Base-by-base conservation (phyloP, 2,113 vertebrate species). In the Ammospiza nelsoni region DNA sequence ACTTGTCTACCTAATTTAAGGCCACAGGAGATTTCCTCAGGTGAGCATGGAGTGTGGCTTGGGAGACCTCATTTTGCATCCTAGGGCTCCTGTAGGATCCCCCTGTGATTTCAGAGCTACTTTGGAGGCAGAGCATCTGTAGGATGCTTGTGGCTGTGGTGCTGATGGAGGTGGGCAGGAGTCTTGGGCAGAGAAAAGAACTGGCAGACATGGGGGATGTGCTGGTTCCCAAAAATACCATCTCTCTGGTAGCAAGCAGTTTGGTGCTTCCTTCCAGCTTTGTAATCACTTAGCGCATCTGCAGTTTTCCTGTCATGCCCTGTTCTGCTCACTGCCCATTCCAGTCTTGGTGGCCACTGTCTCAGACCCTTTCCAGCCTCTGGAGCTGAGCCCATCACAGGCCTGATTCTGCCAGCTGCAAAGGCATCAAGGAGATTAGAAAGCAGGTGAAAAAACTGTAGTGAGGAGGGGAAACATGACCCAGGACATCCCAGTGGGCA, bases 321-420 rank as follows among this genome's bases (percentile, higher is more conserved):
- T 0, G 0, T 87, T 48, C 59, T 81, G 17, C 33, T 91, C 5
- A 0, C 39, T 58, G 22, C 49, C 37, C 35, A 3, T 59, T 5
- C 7, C 1, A 6, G 0, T 58, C 20, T 37, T 14, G 0, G 6
- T 58, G 28, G 54, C 39, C 8, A 2, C 49, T 63, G 0, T 63
- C 25, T 61, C 31, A 76, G 75, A 81, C 28, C 27, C 20, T 54
- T 84, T 19, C 31, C 51, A 44, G 6, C 18, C 74, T 81, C 41
- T 87, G 46, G 19, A 86, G 46, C 43, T 71, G 37, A 68, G 21
- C 29, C 54, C 13, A 15, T 61, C 75, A 16, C 1, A 4, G 12
- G 9, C 35, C 21, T 2, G 33, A 1, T 78, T 48, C 23, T 81
- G 3, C 37, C 67, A n/a, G 7, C 28, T 75, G 25, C 18, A 25